Conservation (phyloP, 2,797 vertebrate species). For the Sebastes matsubarae region DNA sequence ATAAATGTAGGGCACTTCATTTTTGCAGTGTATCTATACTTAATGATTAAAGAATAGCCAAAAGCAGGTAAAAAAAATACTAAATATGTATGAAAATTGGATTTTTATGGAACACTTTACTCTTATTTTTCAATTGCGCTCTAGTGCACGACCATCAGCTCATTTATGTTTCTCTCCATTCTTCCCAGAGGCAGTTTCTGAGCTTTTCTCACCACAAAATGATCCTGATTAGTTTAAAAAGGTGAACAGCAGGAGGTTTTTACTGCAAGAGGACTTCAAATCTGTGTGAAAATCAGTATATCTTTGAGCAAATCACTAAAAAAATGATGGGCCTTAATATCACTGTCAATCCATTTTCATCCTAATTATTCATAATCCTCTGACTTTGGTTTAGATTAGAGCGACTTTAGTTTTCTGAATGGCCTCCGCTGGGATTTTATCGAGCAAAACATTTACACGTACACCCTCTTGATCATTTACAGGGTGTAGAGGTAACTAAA, state of each 20-base stretch:
- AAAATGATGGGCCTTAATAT: not conserved
- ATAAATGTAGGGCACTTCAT: not conserved
- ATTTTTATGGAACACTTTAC: slow-evolving; percentile 7
- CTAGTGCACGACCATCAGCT: not conserved
- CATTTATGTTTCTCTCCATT: not conserved
- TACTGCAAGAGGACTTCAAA: not conserved
- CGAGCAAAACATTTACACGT: not conserved
- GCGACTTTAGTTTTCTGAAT: not conserved
- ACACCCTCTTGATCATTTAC: slow-evolving; percentile 1
- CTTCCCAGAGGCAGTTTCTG: not conserved
- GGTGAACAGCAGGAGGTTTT: not conserved
- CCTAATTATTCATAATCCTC: slow-evolving; percentile 2
- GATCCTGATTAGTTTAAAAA: not conserved
- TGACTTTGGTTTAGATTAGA: slow-evolving; percentile 11
- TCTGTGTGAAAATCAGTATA: not conserved
- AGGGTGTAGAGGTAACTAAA: slow-evolving; percentile 5
- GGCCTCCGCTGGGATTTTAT: slow-evolving; percentile 4
- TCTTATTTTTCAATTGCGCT: not conserved
- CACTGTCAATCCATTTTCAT: not conserved
- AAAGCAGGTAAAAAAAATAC: not conserved
- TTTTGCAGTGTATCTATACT: not conserved
- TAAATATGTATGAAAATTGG: not conserved
- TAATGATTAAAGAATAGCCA: not conserved
- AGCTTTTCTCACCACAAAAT: slow-evolving; percentile 3
- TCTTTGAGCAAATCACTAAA: not conserved